Evolutionary conservation across 1,140 invertebrate species (phyloP), one percentile per base, ranked within the genome.

Genomic region (Bombus superbus): DNA sequence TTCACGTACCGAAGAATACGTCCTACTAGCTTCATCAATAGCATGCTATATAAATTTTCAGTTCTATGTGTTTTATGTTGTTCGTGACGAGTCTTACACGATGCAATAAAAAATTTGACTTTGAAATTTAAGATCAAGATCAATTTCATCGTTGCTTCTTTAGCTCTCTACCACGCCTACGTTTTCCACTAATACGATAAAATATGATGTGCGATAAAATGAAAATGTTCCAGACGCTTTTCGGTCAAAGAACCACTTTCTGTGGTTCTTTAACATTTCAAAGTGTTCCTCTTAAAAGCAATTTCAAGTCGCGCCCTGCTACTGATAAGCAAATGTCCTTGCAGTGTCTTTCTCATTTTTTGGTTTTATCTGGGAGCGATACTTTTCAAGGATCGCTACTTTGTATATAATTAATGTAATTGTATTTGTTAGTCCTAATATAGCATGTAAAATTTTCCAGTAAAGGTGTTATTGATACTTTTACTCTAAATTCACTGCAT

Each of bases 251-350:
- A 25, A 44, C n/a, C 25, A 35, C 38, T 62, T 38, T 62, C 8
- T 1, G 76, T 40, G 38, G 38, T 42, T 22, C 57, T 64, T 64
- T 9, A 66, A 38, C 57, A 15, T 42, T 42, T 38, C 11, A 44
- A 66, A 66, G 40, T 35, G 40, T 66, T 25, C 18, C 22, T 57
- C 73, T 32, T 66, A 78, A 66, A 78, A 78, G 64, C 35, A n/a
- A 44, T 64, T 78, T 66, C 76, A 62, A 78, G 76, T 78, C 76
- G 44, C 76, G 76, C 38, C 40, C 62, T 42, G 22, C 18, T 35
- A 40, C 59, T 66, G 76, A 78, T 78, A 78, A 78, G 66, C 59
- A 9, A 44, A 78, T 40, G 40, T 78, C 76, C 40, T 78, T 66
- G 44, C 18, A 28, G 40, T 25, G 28, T 9, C n/a, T 44, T 32